Percentiles rank a stretch among this genome's conserved stretches.
These are phyloP conservation scores for Siphonodentalium dalli DNA, from an alignment of 2,888 invertebrate genomes.

Conservation along the genomic window DNA sequence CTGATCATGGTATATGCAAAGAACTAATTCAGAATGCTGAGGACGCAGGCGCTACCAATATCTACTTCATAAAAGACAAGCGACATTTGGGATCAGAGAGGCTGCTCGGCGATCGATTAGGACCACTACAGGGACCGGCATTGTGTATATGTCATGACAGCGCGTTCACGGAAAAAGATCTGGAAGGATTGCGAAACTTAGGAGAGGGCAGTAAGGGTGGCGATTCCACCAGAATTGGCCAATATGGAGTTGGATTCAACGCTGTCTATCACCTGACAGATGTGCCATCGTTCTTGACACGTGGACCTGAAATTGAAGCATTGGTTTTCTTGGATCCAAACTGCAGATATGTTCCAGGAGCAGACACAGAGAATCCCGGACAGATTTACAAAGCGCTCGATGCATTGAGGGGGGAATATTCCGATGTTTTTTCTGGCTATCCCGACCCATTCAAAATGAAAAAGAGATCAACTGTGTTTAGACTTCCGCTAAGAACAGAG, in stretches of 20 bases:
- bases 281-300: slow-evolving; percentile 44
- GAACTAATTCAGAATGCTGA: slow-evolving; percentile 58
- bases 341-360: slow-evolving; percentile 42
- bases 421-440: slow-evolving; percentile 28
- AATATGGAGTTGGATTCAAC: slow-evolving; percentile 54
- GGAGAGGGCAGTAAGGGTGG: slow-evolving; percentile 43
- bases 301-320: slow-evolving; percentile 33
- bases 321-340: slow-evolving; percentile 58
- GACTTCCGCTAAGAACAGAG: slow-evolving; percentile 29
- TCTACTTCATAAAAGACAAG: slow-evolving; percentile 47
- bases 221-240: slow-evolving; percentile 43
- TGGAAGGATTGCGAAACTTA: slow-evolving; percentile 41
- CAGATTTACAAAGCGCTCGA: slow-evolving; percentile 14
- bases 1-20: slow-evolving; percentile 47
- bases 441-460: slow-evolving; percentile 15
- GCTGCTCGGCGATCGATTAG: slow-evolving; percentile 45
- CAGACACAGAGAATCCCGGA: slow-evolving; percentile 26
- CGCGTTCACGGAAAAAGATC: slow-evolving; percentile 37
- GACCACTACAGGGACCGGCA: slow-evolving; percentile 46
- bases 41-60: slow-evolving; percentile 51
- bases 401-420: slow-evolving; percentile 5
- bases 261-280: slow-evolving; percentile 51
- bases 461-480: slow-evolving; percentile 32
- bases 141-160: slow-evolving; percentile 45
- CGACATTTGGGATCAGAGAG: slow-evolving; percentile 32